Evolutionary conservation across 2,888 invertebrate species (phyloP).

Genomic region (Lasiommata megera): DNA sequence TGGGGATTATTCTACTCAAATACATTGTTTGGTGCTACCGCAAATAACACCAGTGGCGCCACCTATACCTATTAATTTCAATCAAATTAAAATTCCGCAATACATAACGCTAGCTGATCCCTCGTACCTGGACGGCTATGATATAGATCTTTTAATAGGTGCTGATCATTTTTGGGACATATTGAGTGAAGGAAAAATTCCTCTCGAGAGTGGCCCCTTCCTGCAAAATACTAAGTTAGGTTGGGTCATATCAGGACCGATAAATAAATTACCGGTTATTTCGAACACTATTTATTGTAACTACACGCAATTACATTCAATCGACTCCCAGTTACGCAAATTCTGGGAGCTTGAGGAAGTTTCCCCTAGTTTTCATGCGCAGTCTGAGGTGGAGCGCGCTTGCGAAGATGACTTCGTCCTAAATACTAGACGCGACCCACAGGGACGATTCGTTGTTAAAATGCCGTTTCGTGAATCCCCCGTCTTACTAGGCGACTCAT

Average conservation of each 20-base stretch:
- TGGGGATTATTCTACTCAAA: slow-evolving; percentile 12
- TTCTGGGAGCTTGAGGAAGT: not conserved
- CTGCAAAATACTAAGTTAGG: slow-evolving; percentile 34
- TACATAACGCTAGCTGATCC: slow-evolving; percentile 28
- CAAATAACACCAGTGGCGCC: slow-evolving; percentile 2
- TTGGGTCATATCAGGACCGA: slow-evolving; percentile 33
- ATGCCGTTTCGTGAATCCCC: not conserved
- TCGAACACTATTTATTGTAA: too few species aligned
- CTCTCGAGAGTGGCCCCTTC: slow-evolving; percentile 30
- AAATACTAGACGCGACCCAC: not conserved
- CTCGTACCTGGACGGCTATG: slow-evolving; percentile 4
- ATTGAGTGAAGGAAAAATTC: slow-evolving; percentile 23
- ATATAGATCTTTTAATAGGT: slow-evolving; percentile 31
- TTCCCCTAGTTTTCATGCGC: not conserved
- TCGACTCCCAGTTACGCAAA: too few species aligned
- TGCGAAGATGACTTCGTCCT: not conserved
- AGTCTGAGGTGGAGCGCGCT: not conserved
- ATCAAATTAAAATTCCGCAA: slow-evolving; percentile 10
- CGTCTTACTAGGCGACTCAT: not conserved
- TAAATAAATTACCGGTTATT: too few species aligned
- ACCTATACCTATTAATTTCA: not conserved
- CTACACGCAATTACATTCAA: too few species aligned
- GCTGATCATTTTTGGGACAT: slow-evolving; percentile 34
- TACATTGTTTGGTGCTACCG: slow-evolving; percentile 31
- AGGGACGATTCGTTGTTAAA: not conserved